A percentile compares a stretch with the other conserved stretches of the same genome.
Evolutionary conservation across 2,888 invertebrate genomes (phyloP).

Genomic region (Dilophus febrilis): DNA sequence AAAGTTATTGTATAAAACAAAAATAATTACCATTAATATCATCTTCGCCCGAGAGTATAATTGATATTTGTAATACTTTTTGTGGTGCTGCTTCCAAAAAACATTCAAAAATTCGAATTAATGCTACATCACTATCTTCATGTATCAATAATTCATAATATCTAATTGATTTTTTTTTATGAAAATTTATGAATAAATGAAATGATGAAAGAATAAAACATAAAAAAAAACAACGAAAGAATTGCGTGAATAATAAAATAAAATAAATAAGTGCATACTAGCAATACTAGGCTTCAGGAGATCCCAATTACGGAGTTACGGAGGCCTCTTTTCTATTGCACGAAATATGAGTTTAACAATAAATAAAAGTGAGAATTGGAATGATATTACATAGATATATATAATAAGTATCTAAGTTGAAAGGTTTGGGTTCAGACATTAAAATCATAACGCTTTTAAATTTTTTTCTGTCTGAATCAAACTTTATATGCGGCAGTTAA

Average conservation of each 20-base stretch:
- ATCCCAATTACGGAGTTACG: too few species aligned
- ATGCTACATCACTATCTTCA: constrained; percentile 63
- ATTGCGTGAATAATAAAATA: neutral
- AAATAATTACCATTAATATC: constrained; percentile 38
- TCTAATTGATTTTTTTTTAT: constrained; percentile 14
- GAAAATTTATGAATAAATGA: constrained; percentile 1
- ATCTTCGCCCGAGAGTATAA: constrained; percentile 42
- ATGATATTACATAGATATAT: too few species aligned
- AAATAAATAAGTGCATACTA: neutral
- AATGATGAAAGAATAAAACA: too few species aligned
- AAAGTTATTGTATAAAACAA: constrained; percentile 4
- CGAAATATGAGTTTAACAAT: too few species aligned
- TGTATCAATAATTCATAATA: constrained; percentile 59
- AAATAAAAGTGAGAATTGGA: too few species aligned
- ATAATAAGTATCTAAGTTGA: too few species aligned
- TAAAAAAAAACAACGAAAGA: neutral
- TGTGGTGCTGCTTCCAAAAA: constrained; percentile 70
- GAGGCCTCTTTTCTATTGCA: too few species aligned
- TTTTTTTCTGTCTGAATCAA: too few species aligned
- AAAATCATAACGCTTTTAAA: too few species aligned
- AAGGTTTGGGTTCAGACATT: too few species aligned
- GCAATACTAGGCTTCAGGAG: neutral
- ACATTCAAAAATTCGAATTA: constrained; percentile 61
- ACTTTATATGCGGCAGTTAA: too few species aligned
- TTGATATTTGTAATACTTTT: constrained; percentile 54